Evolutionary conservation across 2,888 invertebrate genomes (phyloP).

Genomic region (Sepioteuthis lessoniana): DNA sequence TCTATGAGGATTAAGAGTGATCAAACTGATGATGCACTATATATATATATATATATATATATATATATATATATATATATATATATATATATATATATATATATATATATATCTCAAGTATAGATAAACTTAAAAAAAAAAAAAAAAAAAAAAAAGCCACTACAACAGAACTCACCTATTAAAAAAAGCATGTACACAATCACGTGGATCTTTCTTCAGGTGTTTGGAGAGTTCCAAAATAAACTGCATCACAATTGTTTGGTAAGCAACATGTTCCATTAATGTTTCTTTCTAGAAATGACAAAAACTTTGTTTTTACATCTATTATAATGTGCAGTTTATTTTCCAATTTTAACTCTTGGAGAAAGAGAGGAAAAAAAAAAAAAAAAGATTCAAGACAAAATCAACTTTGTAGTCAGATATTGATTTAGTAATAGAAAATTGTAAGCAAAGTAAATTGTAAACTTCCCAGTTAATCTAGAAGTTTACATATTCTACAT

Average conservation of each 20-base stretch:
- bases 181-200: conserved; percentile 92
- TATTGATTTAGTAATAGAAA: too few relatives aligned
- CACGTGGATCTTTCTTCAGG: conserved; percentile 91
- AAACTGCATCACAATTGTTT: conserved; percentile 98
- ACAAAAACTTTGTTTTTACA: neutral
- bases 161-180: conserved; percentile 71
- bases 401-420: neutral
- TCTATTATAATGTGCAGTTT: too few relatives aligned
- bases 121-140: too few relatives aligned
- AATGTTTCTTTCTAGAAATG: conserved; percentile 85
- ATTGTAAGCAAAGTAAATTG: too few relatives aligned
- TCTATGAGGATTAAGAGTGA: neutral
- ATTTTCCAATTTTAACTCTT: neutral
- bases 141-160: too few relatives aligned
- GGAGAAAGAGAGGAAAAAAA: neutral
- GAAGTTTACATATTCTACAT: too few relatives aligned
- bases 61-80: too few relatives aligned
- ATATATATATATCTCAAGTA: too few relatives aligned
- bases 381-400: neutral
- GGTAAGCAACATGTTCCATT: conserved; percentile 97
- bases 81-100: too few relatives aligned
- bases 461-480: too few relatives aligned
- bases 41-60: too few relatives aligned
- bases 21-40: neutral
- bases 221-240: conserved; percentile 96